A percentile compares a stretch with the other conserved stretches of the same genome.
Evolutionary conservation across 1,140 invertebrate species (phyloP).

Genomic region (Hetaerina americana): DNA sequence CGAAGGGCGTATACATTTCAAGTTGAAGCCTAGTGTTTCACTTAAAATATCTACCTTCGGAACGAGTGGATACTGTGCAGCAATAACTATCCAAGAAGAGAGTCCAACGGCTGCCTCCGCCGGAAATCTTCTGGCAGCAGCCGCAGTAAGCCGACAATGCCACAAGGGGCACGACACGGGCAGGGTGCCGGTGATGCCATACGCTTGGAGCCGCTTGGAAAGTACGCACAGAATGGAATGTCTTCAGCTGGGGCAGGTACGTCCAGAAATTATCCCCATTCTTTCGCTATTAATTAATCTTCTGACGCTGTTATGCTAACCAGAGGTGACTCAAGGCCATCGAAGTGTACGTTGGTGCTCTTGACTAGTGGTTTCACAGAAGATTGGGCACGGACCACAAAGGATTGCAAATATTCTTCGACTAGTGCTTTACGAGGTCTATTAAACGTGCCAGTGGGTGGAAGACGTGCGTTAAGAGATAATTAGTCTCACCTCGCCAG

Average conservation of each 20-base stretch:
- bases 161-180: slow-evolving; percentile 1
- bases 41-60: neutral
- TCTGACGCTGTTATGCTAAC: neutral
- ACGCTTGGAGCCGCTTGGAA: slow-evolving; percentile 10
- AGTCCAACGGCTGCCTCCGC: neutral
- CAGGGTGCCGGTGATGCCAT: slow-evolving; percentile 6
- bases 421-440: too few relatives aligned
- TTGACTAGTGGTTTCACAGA: too few relatives aligned
- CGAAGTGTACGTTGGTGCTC: neutral
- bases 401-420: too few relatives aligned
- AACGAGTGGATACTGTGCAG: neutral
- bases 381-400: too few relatives aligned
- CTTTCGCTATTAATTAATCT: neutral
- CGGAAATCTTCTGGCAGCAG: neutral
- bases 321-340: neutral
- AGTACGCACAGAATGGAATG: slow-evolving; percentile 11
- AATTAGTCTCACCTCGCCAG: too few relatives aligned
- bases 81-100: neutral
- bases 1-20: neutral
- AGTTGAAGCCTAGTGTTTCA: neutral
- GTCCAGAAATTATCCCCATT: neutral
- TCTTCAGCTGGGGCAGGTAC: slow-evolving; percentile 9
- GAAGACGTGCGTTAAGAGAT: too few relatives aligned
- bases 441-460: too few relatives aligned
- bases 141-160: slow-evolving; percentile 2